Conservation (phyloP, 2,113 vertebrate genomes). For the Alaudala cheleensis region DNA sequence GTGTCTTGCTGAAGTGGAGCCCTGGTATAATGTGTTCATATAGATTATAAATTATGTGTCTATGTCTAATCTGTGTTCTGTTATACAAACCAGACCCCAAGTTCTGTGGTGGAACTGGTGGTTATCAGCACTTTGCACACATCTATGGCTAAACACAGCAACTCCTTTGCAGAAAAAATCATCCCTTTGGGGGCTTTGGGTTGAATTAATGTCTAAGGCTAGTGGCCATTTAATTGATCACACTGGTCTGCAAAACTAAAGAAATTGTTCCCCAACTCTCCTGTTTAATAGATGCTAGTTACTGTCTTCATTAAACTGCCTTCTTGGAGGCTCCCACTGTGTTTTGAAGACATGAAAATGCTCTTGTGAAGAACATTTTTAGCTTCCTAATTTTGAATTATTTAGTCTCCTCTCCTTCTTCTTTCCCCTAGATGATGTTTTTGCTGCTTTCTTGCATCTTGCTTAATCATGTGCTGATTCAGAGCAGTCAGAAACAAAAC, state of each 20-base stretch:
- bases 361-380: background rate
- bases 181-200: background rate
- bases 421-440: background rate
- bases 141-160: background rate
- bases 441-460: background rate
- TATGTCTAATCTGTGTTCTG: background rate
- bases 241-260: background rate
- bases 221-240: background rate
- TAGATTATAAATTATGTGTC: background rate
- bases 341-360: background rate
- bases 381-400: background rate
- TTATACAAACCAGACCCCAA: background rate
- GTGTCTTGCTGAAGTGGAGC: background rate
- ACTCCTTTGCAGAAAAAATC: background rate
- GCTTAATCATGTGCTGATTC: background rate
- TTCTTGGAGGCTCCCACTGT: background rate
- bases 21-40: background rate
- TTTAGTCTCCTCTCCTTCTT: background rate
- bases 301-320: background rate
- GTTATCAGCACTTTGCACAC: background rate
- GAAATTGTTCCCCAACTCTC: background rate
- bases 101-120: background rate
- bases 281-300: background rate
- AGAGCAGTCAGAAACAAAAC: background rate
- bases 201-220: background rate